These are phyloP conservation scores for Pseudorasbora parva DNA, from an alignment of 2,113 vertebrate species.

Conservation along the genomic window DNA sequence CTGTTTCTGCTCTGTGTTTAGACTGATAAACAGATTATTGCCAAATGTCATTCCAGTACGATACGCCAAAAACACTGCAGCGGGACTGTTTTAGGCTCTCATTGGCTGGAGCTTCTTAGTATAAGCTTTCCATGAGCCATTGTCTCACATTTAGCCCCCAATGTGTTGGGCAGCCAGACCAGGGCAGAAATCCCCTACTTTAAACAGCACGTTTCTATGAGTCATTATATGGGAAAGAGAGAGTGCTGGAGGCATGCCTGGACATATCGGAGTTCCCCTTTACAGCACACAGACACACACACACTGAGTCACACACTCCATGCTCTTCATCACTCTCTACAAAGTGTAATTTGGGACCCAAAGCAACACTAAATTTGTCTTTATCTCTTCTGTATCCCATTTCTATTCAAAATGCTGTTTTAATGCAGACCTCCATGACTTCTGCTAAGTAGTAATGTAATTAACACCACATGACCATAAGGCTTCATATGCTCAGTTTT, in stretches of 20 bases:
- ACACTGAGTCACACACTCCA: slow-evolving; percentile 24
- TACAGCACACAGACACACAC: slow-evolving; percentile 32
- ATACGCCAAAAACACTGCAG: slow-evolving; percentile 1
- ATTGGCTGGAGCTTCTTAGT: neutral
- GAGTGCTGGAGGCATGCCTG: slow-evolving; percentile 54
- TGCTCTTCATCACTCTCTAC: neutral
- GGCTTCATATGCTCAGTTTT: slow-evolving; percentile 34
- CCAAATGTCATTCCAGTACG: slow-evolving; percentile 48
- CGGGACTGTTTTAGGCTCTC: slow-evolving; percentile 17
- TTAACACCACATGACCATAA: slow-evolving; percentile 1
- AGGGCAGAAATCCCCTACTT: slow-evolving; percentile 54
- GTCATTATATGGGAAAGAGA: slow-evolving; percentile 57
- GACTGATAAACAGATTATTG: slow-evolving; percentile 38
- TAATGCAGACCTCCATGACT: neutral
- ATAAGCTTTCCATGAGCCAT: slow-evolving; percentile 22
- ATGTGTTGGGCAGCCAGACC: slow-evolving; percentile 13
- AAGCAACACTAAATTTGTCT: slow-evolving; percentile 23
- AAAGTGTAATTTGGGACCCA: slow-evolving; percentile 14
- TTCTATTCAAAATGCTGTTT: slow-evolving; percentile 1
- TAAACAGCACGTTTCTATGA: slow-evolving; percentile 55
- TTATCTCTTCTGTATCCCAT: slow-evolving; percentile 11
- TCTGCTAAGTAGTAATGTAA: slow-evolving; percentile 40
- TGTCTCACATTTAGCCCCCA: slow-evolving; percentile 37
- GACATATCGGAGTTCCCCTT: slow-evolving; percentile 60
- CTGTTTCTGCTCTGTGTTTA: slow-evolving; percentile 50